phyloP scores from a whole-genome alignment of 1,140 invertebrate genomes.

The Venturia canescens region DNA sequence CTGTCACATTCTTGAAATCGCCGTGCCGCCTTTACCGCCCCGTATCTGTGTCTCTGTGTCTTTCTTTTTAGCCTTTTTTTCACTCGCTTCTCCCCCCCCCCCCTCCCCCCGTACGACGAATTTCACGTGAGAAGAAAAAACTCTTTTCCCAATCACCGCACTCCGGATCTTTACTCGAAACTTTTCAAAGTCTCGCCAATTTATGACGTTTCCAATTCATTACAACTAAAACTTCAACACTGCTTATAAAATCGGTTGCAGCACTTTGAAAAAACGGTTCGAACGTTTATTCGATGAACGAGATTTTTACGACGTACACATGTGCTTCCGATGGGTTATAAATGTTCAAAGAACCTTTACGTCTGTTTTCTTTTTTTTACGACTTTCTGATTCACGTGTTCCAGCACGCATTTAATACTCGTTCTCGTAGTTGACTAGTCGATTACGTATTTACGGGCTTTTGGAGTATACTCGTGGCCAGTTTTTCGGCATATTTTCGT shows the following conservation, averaged over 20 bases:
- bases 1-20: slow-evolving; percentile 66
- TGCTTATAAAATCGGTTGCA: no score
- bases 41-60: background rate
- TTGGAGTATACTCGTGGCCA: no score
- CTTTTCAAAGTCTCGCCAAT: no score
- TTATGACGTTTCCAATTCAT: background rate
- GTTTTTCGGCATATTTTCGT: background rate
- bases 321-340: no score
- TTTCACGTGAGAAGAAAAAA: background rate
- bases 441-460: background rate
- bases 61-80: background rate
- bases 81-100: background rate
- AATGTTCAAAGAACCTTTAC: no score
- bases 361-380: no score
- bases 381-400: no score
- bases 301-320: no score
- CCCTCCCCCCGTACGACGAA: background rate
- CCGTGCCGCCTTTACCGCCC: slow-evolving; percentile 26
- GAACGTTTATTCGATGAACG: no score
- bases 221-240: background rate
- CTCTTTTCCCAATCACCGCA: background rate
- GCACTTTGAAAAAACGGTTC: no score
- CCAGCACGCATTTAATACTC: no score
- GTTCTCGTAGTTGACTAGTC: background rate
- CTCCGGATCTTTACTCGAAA: background rate